Evolutionary conservation across 1,140 invertebrate species (phyloP).

Genomic region (Phenacoccus solenopsis): DNA sequence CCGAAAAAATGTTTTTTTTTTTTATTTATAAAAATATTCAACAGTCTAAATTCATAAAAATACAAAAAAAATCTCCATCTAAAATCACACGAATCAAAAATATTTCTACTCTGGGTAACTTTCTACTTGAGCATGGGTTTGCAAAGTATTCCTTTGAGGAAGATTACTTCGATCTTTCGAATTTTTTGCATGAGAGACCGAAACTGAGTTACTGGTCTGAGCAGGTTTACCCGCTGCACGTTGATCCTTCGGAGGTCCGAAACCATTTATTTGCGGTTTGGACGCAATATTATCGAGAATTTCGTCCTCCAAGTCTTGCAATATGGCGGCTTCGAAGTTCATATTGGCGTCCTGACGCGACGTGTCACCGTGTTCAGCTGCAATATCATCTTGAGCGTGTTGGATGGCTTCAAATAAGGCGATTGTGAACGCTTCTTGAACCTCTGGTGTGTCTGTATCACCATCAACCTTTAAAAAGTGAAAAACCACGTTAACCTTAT

Average conservation of each 20-base stretch:
- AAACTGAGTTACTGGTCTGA: background rate
- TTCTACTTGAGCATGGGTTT: slow-evolving; percentile 1
- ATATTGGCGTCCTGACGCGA: background rate
- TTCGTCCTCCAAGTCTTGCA: slow-evolving; percentile 4
- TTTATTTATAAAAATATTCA: background rate
- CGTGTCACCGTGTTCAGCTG: background rate
- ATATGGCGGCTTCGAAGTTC: background rate
- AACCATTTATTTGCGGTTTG: background rate
- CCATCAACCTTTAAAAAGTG: background rate
- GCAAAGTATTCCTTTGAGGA: background rate
- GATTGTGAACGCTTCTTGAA: background rate
- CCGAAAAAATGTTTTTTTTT: background rate
- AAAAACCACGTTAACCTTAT: no score
- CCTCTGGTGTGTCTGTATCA: slow-evolving; percentile 4
- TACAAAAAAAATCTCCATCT: background rate
- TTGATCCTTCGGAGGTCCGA: background rate
- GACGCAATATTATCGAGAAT: background rate
- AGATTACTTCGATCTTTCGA: background rate
- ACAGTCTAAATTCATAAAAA: background rate
- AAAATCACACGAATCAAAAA: background rate
- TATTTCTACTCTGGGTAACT: background rate
- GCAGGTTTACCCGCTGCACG: background rate
- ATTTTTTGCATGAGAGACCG: background rate
- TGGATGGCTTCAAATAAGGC: background rate
- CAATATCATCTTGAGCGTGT: background rate